Percentiles rank a stretch among this genome's conserved stretches.
These are phyloP conservation scores for Buphagus erythrorhynchus DNA, from an alignment of 2,797 vertebrate genomes.

Conservation along the genomic window DNA sequence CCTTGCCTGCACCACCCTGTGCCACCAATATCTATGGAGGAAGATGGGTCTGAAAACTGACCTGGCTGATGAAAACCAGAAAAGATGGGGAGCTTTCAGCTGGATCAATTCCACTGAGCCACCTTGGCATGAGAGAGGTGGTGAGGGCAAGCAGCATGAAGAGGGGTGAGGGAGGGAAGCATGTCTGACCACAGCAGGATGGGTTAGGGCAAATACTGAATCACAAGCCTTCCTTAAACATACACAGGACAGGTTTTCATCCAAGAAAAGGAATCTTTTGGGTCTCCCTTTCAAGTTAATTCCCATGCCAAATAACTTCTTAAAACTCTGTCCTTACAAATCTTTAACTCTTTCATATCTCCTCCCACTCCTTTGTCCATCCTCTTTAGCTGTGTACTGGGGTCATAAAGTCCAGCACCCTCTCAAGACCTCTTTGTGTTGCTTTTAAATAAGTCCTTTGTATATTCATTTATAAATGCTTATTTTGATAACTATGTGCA, in stretches of 20 bases:
- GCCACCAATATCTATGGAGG: background rate
- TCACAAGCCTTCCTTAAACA: background rate
- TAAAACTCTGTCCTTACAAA: background rate
- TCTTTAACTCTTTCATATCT: background rate
- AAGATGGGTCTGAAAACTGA: background rate
- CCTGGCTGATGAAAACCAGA: background rate
- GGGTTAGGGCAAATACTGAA: background rate
- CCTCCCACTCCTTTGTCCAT: background rate
- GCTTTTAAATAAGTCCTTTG: conserved; percentile 33
- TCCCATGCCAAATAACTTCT: background rate
- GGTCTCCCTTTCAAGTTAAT: background rate
- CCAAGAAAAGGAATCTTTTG: background rate
- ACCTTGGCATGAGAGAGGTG: background rate
- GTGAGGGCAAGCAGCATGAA: background rate
- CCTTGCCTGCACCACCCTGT: background rate
- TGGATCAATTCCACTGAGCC: background rate
- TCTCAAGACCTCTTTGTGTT: conserved; percentile 42
- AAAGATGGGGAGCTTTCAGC: background rate
- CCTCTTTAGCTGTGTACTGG: background rate
- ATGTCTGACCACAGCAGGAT: background rate
- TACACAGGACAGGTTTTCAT: background rate
- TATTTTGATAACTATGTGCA: conserved; percentile 37
- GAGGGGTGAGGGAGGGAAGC: background rate
- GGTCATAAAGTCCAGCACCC: conserved; percentile 26
- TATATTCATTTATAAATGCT: conserved; percentile 32